Evolutionary conservation across 2,797 vertebrate genomes (phyloP).

Genomic region (Chaetodon trifasciatus): DNA sequence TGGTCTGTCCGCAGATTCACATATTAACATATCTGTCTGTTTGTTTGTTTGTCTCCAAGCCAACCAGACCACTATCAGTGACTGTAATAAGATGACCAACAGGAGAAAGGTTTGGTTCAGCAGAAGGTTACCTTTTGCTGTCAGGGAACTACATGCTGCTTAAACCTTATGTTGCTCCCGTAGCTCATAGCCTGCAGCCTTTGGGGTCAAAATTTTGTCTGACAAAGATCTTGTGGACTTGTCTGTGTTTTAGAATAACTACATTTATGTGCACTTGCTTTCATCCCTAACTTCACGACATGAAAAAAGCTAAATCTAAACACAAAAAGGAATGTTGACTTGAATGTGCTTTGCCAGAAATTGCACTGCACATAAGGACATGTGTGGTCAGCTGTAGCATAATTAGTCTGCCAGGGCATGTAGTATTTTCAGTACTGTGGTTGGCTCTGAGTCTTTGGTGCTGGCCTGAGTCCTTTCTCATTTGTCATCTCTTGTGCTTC

Average conservation of each 20-base stretch:
- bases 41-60: constrained; percentile 16
- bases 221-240: constrained; percentile 3
- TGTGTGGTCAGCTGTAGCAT: constrained; percentile 10
- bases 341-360: constrained; percentile 15
- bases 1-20: constrained; percentile 20
- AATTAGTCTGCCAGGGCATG: neutral
- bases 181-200: constrained; percentile 4
- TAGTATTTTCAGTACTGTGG: constrained; percentile 16
- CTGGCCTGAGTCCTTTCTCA: constrained; percentile 7
- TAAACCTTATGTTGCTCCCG: neutral
- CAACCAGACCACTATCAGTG: neutral
- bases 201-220: constrained; percentile 23
- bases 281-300: neutral
- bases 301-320: neutral
- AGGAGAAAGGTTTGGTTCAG: constrained; percentile 11
- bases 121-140: constrained; percentile 24
- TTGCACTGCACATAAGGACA: constrained; percentile 10
- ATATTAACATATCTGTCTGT: constrained; percentile 12
- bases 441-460: constrained; percentile 9
- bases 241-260: constrained; percentile 4
- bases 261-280: constrained; percentile 2
- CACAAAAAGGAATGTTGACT: constrained; percentile 4
- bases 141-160: constrained; percentile 12
- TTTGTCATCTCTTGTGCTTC: constrained; percentile 30
- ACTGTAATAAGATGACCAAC: neutral